A percentile compares a stretch with the other conserved stretches of the same genome.
These are phyloP conservation scores for Leucania comma DNA, from an alignment of 2,888 invertebrate species.

Conservation along the genomic window DNA sequence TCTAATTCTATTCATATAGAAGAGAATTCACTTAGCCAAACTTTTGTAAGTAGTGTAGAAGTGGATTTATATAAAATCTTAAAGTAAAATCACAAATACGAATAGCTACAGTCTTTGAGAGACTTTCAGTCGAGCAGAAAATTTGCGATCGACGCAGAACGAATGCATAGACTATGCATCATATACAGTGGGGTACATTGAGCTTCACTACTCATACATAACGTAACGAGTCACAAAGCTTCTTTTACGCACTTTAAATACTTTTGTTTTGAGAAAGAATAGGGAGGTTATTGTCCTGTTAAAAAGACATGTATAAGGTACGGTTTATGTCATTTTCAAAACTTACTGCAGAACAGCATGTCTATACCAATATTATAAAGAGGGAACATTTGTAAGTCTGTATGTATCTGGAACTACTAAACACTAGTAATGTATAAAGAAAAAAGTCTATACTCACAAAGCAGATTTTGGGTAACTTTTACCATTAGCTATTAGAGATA, in stretches of 20 bases:
- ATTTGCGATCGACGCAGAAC: slow-evolving; percentile 66
- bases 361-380: no score
- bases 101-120: slow-evolving; percentile 57
- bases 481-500: slow-evolving; percentile 13
- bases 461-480: not conserved
- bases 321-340: no score
- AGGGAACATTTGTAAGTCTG: no score
- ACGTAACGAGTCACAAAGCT: slow-evolving; percentile 26
- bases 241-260: slow-evolving; percentile 48
- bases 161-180: slow-evolving; percentile 69
- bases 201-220: slow-evolving; percentile 58
- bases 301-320: not conserved
- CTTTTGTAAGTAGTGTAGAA: slow-evolving; percentile 15
- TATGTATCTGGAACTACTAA: no score
- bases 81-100: slow-evolving; percentile 64
- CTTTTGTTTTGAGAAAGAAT: slow-evolving; percentile 27
- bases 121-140: slow-evolving; percentile 67
- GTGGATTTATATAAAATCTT: slow-evolving; percentile 55
- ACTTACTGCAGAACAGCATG: no score
- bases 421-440: no score
- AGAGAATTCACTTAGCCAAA: slow-evolving; percentile 41
- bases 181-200: slow-evolving; percentile 62
- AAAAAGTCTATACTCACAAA: not conserved
- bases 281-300: slow-evolving; percentile 18
- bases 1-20: slow-evolving; percentile 28